Evolutionary conservation across 2,888 invertebrate species (phyloP).

Genomic region (Eupithecia tripunctaria): DNA sequence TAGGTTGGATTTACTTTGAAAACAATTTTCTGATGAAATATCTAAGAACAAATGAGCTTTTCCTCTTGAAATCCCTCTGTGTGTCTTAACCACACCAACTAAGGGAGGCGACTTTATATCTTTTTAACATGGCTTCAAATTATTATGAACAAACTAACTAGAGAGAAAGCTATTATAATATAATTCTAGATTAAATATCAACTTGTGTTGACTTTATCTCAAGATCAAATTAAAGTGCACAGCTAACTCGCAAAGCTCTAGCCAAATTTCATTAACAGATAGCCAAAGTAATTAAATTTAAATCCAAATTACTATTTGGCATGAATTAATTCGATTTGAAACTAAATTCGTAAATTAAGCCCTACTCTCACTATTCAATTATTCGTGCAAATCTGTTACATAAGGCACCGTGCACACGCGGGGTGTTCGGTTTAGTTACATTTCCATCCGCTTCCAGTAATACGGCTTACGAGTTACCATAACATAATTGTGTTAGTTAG

Average conservation of each 20-base stretch:
- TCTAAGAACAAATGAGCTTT: background rate
- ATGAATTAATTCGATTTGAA: slow-evolving; percentile 30
- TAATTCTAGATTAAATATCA: slow-evolving; percentile 10
- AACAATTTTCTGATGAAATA: background rate
- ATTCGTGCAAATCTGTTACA: slow-evolving; percentile 44
- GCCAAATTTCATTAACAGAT: slow-evolving; percentile 26
- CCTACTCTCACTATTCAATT: slow-evolving; percentile 41
- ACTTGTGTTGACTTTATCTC: slow-evolving; percentile 7
- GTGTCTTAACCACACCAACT: background rate
- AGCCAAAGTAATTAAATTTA: slow-evolving; percentile 26
- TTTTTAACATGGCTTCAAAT: background rate
- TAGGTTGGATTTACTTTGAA: background rate
- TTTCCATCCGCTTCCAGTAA: slow-evolving; percentile 2
- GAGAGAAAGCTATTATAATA: background rate
- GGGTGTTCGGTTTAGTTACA: background rate
- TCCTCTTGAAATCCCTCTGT: background rate
- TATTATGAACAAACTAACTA: background rate
- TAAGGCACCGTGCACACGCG: slow-evolving; percentile 47
- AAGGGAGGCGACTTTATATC: background rate
- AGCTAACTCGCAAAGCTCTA: slow-evolving; percentile 11
- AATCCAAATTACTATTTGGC: slow-evolving; percentile 33
- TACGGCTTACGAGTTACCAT: background rate
- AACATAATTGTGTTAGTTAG: background rate
- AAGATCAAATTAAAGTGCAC: slow-evolving; percentile 14
- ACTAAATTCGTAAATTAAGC: slow-evolving; percentile 36